Evolutionary conservation across 1,140 invertebrate species (phyloP).

Genomic region (Hydropsyche tenuis): DNA sequence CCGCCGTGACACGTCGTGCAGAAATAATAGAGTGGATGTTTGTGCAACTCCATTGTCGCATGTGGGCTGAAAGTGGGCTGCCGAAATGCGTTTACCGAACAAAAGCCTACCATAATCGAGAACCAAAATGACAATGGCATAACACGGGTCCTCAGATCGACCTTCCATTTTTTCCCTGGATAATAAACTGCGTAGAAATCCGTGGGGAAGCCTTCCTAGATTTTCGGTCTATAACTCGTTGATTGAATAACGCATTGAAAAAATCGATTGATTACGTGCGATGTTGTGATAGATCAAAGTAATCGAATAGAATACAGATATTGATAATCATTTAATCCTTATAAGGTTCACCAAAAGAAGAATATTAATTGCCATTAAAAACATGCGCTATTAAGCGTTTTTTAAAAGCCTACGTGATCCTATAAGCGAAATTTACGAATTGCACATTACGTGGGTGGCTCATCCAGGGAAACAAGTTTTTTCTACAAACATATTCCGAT

Average conservation of each 20-base stretch:
- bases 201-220: no score
- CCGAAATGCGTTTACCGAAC: conserved; percentile 42
- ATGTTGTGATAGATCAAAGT: no score
- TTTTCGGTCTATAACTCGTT: no score
- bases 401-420: no score
- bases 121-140: conserved; percentile 18
- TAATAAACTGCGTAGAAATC: neutral
- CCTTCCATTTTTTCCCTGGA: neutral
- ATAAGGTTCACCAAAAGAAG: no score
- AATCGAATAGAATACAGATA: no score
- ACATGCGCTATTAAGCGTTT: no score
- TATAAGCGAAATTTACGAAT: neutral
- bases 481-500: no score
- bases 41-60: conserved; percentile 46
- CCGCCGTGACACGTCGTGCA: conserved; percentile 32
- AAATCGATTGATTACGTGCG: no score
- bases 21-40: conserved; percentile 49
- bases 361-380: no score
- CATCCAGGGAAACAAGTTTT: neutral
- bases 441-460: neutral
- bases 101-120: conserved; percentile 44
- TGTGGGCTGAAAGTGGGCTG: conserved; percentile 48
- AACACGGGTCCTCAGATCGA: conserved; percentile 29
- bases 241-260: no score
- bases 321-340: no score